These are phyloP conservation scores for Myopa testacea DNA, from an alignment of 2,888 invertebrate genomes.

Conservation along the genomic window DNA sequence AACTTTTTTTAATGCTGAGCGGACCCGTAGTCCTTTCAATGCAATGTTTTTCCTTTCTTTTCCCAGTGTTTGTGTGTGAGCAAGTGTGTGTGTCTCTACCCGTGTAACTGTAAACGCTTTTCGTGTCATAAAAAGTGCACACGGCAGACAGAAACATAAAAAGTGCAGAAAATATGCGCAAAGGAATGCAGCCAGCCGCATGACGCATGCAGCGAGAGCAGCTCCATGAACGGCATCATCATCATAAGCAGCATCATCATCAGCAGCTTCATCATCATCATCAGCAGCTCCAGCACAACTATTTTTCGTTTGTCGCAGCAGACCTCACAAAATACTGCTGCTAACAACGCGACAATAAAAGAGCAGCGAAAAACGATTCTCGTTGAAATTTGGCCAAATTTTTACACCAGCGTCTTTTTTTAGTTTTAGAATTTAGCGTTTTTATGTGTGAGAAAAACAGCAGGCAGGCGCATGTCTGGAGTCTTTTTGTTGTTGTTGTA, in stretches of 20 bases:
- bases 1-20: constrained; percentile 19
- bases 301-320: not conserved
- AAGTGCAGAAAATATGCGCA: constrained; percentile 12
- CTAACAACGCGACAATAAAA: too few species aligned
- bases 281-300: not conserved
- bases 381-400: not conserved
- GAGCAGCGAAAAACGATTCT: not conserved
- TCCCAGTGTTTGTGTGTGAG: constrained; percentile 11
- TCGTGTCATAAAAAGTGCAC: constrained; percentile 25
- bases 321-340: not conserved
- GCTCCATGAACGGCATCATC: not conserved
- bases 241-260: not conserved
- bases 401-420: not conserved
- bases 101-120: constrained; percentile 28
- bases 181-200: not conserved
- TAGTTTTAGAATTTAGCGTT: too few species aligned
- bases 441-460: not conserved
- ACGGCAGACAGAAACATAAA: constrained; percentile 24
- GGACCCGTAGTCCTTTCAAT: not conserved
- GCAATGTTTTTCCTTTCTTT: constrained; percentile 40
- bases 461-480: not conserved
- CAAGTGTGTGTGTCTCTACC: not conserved
- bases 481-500: too few species aligned
- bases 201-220: not conserved
- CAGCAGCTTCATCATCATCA: not conserved